Evolutionary conservation across 2,113 vertebrate genomes (phyloP).

Genomic region (Paralichthys olivaceus): DNA sequence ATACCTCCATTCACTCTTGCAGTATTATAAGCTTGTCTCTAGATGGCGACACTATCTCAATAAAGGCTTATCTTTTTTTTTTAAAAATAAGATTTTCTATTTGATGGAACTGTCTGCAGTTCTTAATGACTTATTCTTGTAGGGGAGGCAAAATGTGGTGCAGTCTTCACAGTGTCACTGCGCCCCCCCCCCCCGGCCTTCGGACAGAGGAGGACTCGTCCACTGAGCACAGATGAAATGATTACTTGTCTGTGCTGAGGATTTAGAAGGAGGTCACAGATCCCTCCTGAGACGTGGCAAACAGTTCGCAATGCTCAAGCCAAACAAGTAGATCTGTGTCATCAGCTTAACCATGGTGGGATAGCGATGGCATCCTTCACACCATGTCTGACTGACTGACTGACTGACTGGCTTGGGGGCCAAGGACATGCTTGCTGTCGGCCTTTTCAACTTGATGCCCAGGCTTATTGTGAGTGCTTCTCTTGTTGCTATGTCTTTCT

Average conservation of each 20-base stretch:
- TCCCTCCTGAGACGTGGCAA: conserved; percentile 60
- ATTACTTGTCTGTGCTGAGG: conserved; percentile 43
- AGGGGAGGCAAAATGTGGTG: neutral
- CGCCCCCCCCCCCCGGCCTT: neutral
- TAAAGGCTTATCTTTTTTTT: neutral
- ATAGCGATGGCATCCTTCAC: conserved; percentile 47
- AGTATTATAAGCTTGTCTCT: conserved; percentile 19
- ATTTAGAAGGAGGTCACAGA: conserved; percentile 68
- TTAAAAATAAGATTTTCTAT: neutral
- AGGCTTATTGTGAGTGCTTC: neutral
- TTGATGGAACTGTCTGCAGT: conserved; percentile 8
- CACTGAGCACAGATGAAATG: conserved; percentile 12
- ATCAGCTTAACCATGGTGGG: conserved; percentile 54
- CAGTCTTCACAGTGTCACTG: neutral
- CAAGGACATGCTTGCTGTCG: conserved; percentile 27
- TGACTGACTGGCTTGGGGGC: conserved; percentile 21
- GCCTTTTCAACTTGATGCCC: neutral
- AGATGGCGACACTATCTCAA: conserved; percentile 56
- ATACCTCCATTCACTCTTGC: conserved; percentile 22
- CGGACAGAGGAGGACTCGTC: neutral
- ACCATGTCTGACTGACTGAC: neutral
- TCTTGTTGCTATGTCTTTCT: neutral
- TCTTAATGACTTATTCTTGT: neutral
- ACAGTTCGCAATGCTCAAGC: conserved; percentile 45
- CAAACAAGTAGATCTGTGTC: conserved; percentile 57